phyloP scores from a whole-genome alignment of 2,113 vertebrate species.

The Parotia lawesii region DNA sequence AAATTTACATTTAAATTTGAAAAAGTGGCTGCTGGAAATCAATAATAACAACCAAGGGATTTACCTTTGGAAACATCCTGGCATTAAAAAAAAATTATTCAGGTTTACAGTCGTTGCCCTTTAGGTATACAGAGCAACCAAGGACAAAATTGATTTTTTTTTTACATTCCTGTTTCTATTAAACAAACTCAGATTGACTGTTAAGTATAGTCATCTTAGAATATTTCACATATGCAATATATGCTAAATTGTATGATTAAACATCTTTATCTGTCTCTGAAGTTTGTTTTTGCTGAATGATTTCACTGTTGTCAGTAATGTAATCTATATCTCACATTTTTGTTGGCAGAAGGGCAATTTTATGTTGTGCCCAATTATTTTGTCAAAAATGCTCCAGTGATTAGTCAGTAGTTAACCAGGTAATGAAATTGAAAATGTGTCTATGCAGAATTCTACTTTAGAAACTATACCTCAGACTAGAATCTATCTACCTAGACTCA shows the following conservation, averaged over 20 bases:
- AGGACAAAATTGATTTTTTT: neutral
- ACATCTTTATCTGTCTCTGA: constrained; percentile 42
- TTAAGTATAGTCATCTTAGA: constrained; percentile 29
- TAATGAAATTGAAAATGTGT: neutral
- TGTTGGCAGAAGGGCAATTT: constrained; percentile 31
- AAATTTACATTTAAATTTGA: constrained; percentile 64
- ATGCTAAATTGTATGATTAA: neutral
- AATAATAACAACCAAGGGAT: constrained; percentile 55
- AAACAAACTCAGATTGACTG: constrained; percentile 30
- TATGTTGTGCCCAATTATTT: constrained; percentile 36
- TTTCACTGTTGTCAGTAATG: constrained; percentile 13
- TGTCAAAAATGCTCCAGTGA: constrained; percentile 9
- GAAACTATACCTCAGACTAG: neutral
- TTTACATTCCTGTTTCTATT: neutral
- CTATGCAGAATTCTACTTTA: neutral
- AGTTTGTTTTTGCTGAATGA: constrained; percentile 44
- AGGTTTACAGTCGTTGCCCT: neutral
- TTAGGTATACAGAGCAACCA: neutral
- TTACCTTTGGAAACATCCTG: constrained; percentile 39
- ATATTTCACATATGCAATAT: neutral
- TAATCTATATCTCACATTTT: constrained; percentile 34
- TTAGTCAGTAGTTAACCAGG: neutral
- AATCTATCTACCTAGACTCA: neutral
- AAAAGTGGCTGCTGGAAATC: constrained; percentile 39
- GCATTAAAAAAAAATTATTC: neutral